These are phyloP conservation scores for Lasioglossum malachurum DNA, from an alignment of 2,888 invertebrate genomes.

Conservation along the genomic window DNA sequence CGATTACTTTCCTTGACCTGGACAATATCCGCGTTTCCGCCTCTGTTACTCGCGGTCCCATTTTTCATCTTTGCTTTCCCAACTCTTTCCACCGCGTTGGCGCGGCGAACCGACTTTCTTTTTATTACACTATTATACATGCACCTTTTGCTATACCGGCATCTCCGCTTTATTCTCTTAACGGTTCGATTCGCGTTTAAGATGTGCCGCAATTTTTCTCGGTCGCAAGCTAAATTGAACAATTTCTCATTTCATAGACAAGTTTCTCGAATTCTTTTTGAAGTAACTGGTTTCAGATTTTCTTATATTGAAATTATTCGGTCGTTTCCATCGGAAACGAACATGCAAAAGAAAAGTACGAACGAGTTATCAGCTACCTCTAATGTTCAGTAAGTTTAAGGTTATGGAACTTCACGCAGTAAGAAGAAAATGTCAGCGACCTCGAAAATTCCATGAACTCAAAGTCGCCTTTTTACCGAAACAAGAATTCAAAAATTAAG, in stretches of 20 bases:
- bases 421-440: neutral
- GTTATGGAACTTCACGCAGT: too few relatives aligned
- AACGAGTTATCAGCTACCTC: too few relatives aligned
- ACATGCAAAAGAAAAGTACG: too few relatives aligned
- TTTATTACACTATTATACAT: neutral
- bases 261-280: neutral
- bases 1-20: conserved; percentile 84
- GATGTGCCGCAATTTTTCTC: neutral
- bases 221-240: neutral
- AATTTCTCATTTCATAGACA: neutral
- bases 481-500: neutral
- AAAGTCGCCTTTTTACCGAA: neutral
- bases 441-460: neutral
- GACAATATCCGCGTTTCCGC: conserved; percentile 68
- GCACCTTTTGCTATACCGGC: neutral
- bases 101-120: neutral
- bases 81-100: neutral
- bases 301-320: too few relatives aligned
- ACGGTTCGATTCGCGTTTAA: neutral
- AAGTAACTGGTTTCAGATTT: too few relatives aligned
- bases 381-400: too few relatives aligned
- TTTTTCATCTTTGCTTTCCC: conserved; percentile 35
- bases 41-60: conserved; percentile 25
- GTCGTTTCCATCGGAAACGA: too few relatives aligned
- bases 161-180: neutral